Conservation (phyloP, 1,140 invertebrate genomes). For the Trichoplusia ni region DNA sequence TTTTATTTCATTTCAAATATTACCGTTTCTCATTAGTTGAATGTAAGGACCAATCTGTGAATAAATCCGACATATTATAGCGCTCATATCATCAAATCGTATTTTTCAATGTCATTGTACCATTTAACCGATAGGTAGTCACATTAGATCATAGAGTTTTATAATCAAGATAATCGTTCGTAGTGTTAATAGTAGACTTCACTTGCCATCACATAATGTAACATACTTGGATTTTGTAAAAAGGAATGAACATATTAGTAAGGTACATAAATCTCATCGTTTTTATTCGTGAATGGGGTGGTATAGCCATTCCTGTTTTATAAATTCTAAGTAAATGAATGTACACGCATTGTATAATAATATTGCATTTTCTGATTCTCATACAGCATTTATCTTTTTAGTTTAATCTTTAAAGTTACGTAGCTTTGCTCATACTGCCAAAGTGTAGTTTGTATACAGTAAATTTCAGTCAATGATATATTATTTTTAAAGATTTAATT, state of each 20-base stretch:
- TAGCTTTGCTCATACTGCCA: constrained; percentile 24
- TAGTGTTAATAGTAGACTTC: constrained; percentile 16
- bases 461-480: constrained; percentile 9
- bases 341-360: constrained; percentile 14
- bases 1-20: constrained; percentile 12
- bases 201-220: constrained; percentile 12
- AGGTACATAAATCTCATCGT: neutral
- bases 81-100: constrained; percentile 52
- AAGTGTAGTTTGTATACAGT: constrained; percentile 16
- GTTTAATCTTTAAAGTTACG: neutral
- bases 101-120: constrained; percentile 34
- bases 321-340: constrained; percentile 6
- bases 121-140: constrained; percentile 28
- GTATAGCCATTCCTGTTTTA: neutral
- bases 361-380: constrained; percentile 13
- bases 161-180: constrained; percentile 27
- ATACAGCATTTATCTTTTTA: constrained; percentile 12
- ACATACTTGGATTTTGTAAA: constrained; percentile 3
- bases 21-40: constrained; percentile 35
- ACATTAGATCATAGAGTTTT: constrained; percentile 29
- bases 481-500: constrained; percentile 20
- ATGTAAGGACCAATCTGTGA: constrained; percentile 62
- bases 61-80: constrained; percentile 42
- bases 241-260: neutral
- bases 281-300: neutral